phyloP scores from a whole-genome alignment of 2,797 vertebrate species.

The Siniperca undulata region DNA sequence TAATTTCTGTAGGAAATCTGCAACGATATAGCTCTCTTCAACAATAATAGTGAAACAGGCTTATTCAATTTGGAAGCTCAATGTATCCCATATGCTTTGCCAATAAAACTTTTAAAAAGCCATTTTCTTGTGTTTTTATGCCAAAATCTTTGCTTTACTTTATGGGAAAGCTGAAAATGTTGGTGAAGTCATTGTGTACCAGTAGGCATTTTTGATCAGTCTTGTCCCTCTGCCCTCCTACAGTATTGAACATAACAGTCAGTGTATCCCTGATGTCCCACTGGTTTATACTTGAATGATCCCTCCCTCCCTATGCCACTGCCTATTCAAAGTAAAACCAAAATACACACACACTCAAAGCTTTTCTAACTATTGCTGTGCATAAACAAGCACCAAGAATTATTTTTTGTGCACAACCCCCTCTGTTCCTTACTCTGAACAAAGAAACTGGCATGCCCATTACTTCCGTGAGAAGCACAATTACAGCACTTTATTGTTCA shows the following conservation, averaged over 20 bases:
- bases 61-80: not conserved
- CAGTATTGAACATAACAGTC: not conserved
- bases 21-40: not conserved
- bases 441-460: constrained; percentile 62
- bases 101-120: not conserved
- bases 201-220: not conserved
- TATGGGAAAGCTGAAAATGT: not conserved
- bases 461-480: constrained; percentile 94
- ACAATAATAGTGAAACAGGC: not conserved
- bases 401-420: not conserved
- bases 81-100: not conserved
- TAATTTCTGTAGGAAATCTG: not conserved
- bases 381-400: not conserved
- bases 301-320: not conserved
- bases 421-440: not conserved
- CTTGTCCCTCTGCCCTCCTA: no score
- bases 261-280: not conserved
- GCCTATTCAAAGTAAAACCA: not conserved
- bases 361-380: not conserved
- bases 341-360: not conserved
- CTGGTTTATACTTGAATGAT: not conserved
- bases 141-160: not conserved
- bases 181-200: not conserved
- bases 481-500: constrained; percentile 99
- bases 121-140: not conserved